Evolutionary conservation across 2,113 vertebrate genomes (phyloP).

Genomic region (Australoheros scitulus): DNA sequence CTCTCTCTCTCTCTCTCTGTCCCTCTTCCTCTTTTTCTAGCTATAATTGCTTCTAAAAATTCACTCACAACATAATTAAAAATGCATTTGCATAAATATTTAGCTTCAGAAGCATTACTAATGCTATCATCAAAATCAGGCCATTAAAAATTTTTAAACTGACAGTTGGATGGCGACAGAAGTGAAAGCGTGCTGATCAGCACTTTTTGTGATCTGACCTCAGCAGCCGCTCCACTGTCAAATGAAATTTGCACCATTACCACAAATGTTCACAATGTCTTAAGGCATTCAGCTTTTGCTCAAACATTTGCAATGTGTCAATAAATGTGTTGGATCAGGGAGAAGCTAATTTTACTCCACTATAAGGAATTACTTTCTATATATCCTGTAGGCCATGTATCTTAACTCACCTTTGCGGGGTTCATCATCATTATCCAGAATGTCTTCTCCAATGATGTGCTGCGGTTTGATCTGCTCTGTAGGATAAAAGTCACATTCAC

Average conservation of each 20-base stretch:
- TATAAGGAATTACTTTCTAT: neutral
- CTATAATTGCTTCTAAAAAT: neutral
- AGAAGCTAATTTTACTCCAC: neutral
- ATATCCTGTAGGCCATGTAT: neutral
- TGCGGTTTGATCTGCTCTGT: constrained; percentile 92
- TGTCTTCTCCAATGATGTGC: constrained; percentile 91
- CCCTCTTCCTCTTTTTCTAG: neutral
- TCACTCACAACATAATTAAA: neutral
- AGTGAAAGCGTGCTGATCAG: neutral
- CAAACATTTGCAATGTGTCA: neutral
- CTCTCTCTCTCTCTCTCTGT: neutral
- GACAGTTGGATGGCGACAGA: neutral
- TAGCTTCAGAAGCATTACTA: neutral
- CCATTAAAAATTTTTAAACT: neutral
- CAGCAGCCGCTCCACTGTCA: neutral
- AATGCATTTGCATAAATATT: neutral
- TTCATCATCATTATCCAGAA: constrained; percentile 90
- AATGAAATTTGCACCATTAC: neutral
- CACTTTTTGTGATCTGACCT: neutral
- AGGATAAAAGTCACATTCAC: constrained; percentile 12
- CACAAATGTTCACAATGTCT: neutral
- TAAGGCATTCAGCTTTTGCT: neutral
- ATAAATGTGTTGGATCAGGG: neutral
- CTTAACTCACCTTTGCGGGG: constrained; percentile 85
- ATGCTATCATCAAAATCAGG: neutral